These are phyloP conservation scores for Dendropsophus ebraccatus DNA, from an alignment of 2,113 vertebrate species.

Conservation along the genomic window DNA sequence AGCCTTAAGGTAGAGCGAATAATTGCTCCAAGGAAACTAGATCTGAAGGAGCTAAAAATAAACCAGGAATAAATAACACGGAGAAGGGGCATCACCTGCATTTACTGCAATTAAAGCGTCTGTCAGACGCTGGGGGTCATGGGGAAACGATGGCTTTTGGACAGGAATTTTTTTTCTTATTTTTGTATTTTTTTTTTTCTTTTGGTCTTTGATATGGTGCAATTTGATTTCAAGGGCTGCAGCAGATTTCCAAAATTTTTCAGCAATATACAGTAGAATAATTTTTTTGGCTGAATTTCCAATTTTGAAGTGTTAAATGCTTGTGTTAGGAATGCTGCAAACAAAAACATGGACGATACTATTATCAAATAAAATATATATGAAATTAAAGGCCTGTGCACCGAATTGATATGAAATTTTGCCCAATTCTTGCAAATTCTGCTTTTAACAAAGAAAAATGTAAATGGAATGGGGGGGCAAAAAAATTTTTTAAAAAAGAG, in stretches of 20 bases:
- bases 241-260: background rate
- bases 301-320: background rate
- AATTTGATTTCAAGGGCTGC: background rate
- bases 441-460: too few relatives aligned
- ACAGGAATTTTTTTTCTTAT: slow-evolving; percentile 23
- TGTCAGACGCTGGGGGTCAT: slow-evolving; percentile 53
- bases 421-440: too few relatives aligned
- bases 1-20: slow-evolving; percentile 74
- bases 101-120: slow-evolving; percentile 72
- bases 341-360: background rate
- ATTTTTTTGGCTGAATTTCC: background rate
- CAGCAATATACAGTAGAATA: background rate
- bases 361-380: background rate
- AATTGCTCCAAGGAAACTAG: slow-evolving; percentile 72
- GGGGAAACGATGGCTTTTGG: background rate
- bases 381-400: background rate
- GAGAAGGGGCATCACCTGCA: slow-evolving; percentile 66
- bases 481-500: too few relatives aligned
- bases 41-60: slow-evolving; percentile 75
- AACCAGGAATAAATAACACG: slow-evolving; percentile 68
- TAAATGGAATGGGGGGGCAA: too few relatives aligned
- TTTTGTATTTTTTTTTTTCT: slow-evolving; percentile 23
- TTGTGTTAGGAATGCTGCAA: background rate
- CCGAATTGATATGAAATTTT: background rate
- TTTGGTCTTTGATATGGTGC: slow-evolving; percentile 25